These are phyloP conservation scores for Lepus americanus DNA, from an alignment of 2,113 vertebrate species.

Conservation along the genomic window DNA sequence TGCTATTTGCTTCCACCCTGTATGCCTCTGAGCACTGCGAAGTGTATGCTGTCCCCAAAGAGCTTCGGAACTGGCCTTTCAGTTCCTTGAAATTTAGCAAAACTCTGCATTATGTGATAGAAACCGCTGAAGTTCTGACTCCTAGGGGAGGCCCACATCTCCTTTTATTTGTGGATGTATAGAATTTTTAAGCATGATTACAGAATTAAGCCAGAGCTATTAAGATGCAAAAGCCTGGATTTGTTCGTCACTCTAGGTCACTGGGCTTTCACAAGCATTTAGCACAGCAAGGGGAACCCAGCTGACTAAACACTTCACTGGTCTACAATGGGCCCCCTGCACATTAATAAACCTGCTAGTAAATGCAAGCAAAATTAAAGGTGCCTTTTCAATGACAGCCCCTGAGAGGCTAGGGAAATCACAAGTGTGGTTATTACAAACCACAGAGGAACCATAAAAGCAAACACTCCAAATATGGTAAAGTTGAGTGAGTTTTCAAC, in stretches of 20 bases:
- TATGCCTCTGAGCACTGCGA: fast-evolving
- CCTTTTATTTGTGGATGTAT: neutral
- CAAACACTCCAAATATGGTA: slow-evolving; percentile 54
- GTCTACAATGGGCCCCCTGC: neutral
- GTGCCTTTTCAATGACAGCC: slow-evolving; percentile 55
- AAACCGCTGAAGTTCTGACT: neutral
- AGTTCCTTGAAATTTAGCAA: neutral
- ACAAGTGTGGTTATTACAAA: slow-evolving; percentile 50
- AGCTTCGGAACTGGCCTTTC: neutral
- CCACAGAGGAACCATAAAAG: neutral
- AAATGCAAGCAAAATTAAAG: slow-evolving; percentile 52
- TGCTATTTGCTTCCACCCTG: neutral
- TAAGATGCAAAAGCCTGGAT: neutral
- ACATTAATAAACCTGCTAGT: neutral
- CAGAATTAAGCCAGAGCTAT: neutral
- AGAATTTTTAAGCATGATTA: slow-evolving; percentile 8
- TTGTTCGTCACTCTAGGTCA: neutral
- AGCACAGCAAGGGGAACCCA: neutral
- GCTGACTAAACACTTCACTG: neutral
- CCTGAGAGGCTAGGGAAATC: slow-evolving; percentile 53
- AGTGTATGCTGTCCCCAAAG: neutral
- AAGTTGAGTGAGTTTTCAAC: neutral
- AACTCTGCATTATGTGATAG: neutral
- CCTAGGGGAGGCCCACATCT: neutral
- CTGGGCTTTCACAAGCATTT: neutral